Evolutionary conservation across 2,113 vertebrate species (phyloP), one percentile per base, ranked within the genome.

Genomic region (Grammomys dolichurus): DNA sequence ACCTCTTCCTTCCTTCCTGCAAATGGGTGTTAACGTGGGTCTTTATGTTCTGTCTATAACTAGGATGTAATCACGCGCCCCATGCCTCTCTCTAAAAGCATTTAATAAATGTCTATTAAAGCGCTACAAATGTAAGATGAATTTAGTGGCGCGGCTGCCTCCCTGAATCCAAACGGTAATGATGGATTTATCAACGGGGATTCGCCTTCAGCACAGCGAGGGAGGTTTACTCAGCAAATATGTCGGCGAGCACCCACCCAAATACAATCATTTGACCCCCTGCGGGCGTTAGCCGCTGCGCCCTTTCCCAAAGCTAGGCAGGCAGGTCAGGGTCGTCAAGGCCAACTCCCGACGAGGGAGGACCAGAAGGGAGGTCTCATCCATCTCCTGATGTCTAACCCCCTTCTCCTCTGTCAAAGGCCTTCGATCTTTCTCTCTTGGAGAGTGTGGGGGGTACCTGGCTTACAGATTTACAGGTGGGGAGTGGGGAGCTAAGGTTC

Each of bases 51-150:
- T 98, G 98, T 98, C 98, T 99, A 97, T 98, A 99, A 99, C 98
- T 98, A 98, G 98, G 98, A 99, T 98, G 98, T 98, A 99, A 99
- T 98, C 98, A 98, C 98, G 98, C 98, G 97, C 98, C 98, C 98
- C 99, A 99, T 98, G 98, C 98, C 98, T 98, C 98, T 98, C 98
- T 98, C 98, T 98, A 98, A 98, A 99, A 98, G 98, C 98, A 99
- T 99, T 99, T 99, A 99, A 99, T 99, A 99, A 99, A 99, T 98
- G 98, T 99, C 99, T 99, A 98, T 99, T 99, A 99, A 99, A 98
- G 98, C 97, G 98, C 98, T 98, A 98, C 98, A 98, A 98, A 99
- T 98, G 98, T 98, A 99, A 99, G 98, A 99, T 99, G 99, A 99
- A 99, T 99, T 98, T 99, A 98, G 98, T 98, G 98, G 98, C 98